Percentiles rank a stretch among this genome's conserved stretches.
Evolutionary conservation across 1,140 invertebrate genomes (phyloP).

Genomic region (Eumeta japonica): DNA sequence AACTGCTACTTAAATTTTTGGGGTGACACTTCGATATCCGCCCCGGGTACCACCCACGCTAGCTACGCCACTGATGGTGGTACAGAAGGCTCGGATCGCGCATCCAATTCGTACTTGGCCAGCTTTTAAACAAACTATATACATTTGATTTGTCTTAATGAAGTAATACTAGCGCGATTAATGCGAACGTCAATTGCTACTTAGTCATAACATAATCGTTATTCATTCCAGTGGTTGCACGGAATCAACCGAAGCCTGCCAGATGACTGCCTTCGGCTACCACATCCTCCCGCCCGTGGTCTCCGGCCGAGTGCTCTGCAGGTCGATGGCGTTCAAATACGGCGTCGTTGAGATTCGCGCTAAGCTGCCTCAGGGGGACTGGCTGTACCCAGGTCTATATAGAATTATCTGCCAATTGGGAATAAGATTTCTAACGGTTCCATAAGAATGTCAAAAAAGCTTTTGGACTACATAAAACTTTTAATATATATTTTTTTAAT

Average conservation of each 20-base stretch:
- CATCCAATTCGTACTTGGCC: too few species aligned
- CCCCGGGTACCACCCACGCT: too few species aligned
- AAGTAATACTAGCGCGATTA: too few species aligned
- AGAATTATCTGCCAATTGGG: neutral
- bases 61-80: too few species aligned
- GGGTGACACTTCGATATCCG: too few species aligned
- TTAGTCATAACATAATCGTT: neutral
- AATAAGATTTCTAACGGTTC: too few species aligned
- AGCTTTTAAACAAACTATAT: too few species aligned
- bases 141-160: too few species aligned
- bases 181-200: too few species aligned
- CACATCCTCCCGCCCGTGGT: slow-evolving; percentile 35
- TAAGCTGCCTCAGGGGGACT: slow-evolving; percentile 69
- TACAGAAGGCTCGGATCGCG: too few species aligned
- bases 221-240: slow-evolving; percentile 25
- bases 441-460: neutral
- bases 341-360: slow-evolving; percentile 66
- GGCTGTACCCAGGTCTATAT: slow-evolving; percentile 71
- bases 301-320: slow-evolving; percentile 44
- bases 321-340: slow-evolving; percentile 62
- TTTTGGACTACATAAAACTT: neutral
- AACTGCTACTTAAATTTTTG: too few species aligned
- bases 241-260: slow-evolving; percentile 18
- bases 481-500: neutral
- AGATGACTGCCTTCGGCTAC: slow-evolving; percentile 18